Evolutionary conservation across 2,888 invertebrate genomes (phyloP).

Genomic region (Auanema freiburgensis): DNA sequence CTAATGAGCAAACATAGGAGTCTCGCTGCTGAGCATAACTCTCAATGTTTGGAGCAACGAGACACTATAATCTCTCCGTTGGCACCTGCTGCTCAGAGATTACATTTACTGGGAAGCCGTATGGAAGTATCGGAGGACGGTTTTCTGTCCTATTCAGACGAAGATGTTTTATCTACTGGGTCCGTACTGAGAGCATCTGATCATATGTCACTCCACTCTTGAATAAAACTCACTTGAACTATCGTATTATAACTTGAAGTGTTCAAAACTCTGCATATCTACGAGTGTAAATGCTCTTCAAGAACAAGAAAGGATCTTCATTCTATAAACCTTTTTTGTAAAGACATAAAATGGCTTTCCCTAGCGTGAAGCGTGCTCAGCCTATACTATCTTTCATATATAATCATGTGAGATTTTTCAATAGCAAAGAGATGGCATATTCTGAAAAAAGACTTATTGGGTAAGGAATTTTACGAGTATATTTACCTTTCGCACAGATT

Average conservation of each 20-base stretch:
- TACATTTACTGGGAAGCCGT: conserved; percentile 13
- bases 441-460: conserved; percentile 51
- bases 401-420: conserved; percentile 8
- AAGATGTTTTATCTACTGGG: no score
- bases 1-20: conserved; percentile 29
- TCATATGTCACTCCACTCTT: no score
- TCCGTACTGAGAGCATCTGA: no score
- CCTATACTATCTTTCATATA: not conserved
- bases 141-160: not conserved
- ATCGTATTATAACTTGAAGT: no score
- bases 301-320: no score
- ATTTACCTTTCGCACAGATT: conserved; percentile 35
- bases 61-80: conserved; percentile 30
- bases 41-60: conserved; percentile 37
- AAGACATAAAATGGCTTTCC: not conserved
- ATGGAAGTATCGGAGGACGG: not conserved
- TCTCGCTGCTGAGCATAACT: conserved; percentile 34
- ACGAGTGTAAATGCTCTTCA: no score
- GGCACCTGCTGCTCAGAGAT: conserved; percentile 30
- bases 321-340: no score
- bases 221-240: no score
- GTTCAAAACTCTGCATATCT: no score
- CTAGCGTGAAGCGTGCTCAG: not conserved
- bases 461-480: conserved; percentile 20
- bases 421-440: conserved; percentile 42